Base-by-base conservation (phyloP, 1,140 invertebrate species). In the Aricia agestis region DNA sequence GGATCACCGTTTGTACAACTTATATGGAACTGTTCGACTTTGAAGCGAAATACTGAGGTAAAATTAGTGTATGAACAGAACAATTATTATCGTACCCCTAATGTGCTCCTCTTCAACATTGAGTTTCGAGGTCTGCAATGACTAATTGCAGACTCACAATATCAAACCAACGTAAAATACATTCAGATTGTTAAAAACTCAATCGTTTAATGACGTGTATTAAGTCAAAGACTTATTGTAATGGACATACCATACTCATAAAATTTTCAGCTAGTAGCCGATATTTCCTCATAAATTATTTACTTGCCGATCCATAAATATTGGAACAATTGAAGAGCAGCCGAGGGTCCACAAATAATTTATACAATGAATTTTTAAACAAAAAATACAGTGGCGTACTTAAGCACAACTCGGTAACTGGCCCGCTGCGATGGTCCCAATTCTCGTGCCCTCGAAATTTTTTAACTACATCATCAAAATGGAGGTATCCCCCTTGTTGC, bases 391-490 rank as follows among this genome's bases (percentile, higher is more conserved):
- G 57, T 11, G 59, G 57, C 59, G 32, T 61, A 42, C 71, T 74
- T 65, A 69, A 78, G 73, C 68, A 74, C 75, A 72, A 78, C 73
- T 75, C 67, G 66, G 73, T 73, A 74, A 74, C 73, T 74, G 72
- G 72, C 70, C 67, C 67, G 68, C 65, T 36, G 58, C 69, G 71
- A 73, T 73, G 66, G 58, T 67, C 71, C 72, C 74, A 69, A 76
- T 74, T 76, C 73, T 76, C 72, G 75, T 70, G 74, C 70, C 72
- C 72, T 72, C 70, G 67, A 76, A 78, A 73, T 75, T 76, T 76
- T 76, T 76, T 78, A 79, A 81, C 75, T 78, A 80, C 76, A 76
- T 75, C 77, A 76, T 76, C 74, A 74, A 78, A 78, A 77, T 63
- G 70, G 72, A 67, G 73, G 72, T 70, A 59, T 32, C 57, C 69